These are phyloP conservation scores for Agrochola lota DNA, from an alignment of 2,888 invertebrate species.

Conservation along the genomic window DNA sequence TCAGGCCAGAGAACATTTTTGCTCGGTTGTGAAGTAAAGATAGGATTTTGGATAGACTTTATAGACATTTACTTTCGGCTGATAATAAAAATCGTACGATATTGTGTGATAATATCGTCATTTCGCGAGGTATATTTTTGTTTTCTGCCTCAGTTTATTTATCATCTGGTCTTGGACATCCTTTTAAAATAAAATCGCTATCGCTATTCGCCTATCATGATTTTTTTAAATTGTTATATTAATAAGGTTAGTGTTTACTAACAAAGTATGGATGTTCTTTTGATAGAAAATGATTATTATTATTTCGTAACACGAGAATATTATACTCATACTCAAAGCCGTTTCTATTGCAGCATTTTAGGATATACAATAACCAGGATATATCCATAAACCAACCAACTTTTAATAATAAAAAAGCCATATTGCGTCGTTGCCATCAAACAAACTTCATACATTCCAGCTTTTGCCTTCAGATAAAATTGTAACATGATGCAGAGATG, in stretches of 20 bases:
- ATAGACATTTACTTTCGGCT: background rate
- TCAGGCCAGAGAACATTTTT: slow-evolving; percentile 24
- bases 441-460: slow-evolving; percentile 26
- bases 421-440: slow-evolving; percentile 10
- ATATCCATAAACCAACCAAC: background rate
- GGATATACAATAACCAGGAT: background rate
- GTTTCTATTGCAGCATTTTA: background rate
- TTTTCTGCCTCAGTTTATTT: background rate
- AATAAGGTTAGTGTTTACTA: no score
- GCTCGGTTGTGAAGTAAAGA: slow-evolving; percentile 11
- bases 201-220: background rate
- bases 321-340: background rate
- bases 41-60: slow-evolving; percentile 14
- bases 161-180: background rate
- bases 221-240: background rate
- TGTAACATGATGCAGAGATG: slow-evolving; percentile 37
- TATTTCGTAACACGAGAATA: background rate
- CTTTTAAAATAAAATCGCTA: background rate
- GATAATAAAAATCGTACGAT: background rate
- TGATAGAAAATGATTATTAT: background rate
- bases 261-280: no score
- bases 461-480: slow-evolving; percentile 35
- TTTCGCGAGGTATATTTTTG: background rate
- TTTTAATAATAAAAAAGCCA: slow-evolving; percentile 4
- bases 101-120: background rate